Evolutionary conservation across 2,888 invertebrate genomes (phyloP), one percentile per base, ranked within the genome.

Genomic region (Drosophila mimica): DNA sequence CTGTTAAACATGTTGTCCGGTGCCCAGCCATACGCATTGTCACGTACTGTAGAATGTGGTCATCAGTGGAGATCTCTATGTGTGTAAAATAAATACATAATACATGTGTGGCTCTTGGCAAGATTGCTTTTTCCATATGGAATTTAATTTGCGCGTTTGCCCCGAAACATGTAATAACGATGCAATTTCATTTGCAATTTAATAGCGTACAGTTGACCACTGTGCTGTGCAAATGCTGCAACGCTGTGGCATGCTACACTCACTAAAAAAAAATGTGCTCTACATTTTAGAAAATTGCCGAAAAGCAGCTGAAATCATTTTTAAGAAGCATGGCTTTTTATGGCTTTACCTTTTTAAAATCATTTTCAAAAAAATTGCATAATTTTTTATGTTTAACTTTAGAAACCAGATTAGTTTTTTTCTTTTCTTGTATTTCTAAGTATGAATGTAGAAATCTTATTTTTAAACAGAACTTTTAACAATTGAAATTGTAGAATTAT

Each of bases 51-150:
- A 53, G 62, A 67, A 71, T 70, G 67, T 70, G 71, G 59, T 67
- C 76, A 75, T 79, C 68, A 71, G 56, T 15, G 63, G 40, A 80
- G 86, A 46, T 17, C 30, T 83, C 82, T 2, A 25, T 81, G 56
- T 76, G 71, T 70, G 83, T 83, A 83, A 88, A 88, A 86, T 89
- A 89, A 87, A 84, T 79, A 82, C 76, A 79, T 68, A 68, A 68
- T 67, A 67, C 38, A 34, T 60, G 64, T 76, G 71, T 49, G 81
- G 71, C 59, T 71, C 78, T 69, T 60, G 76, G 31, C 70, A 71
- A 90, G 90, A 91, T 91, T 91, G 88, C 90, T 91, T 91, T 91
- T 91, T 90, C 84, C 87, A 91, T 91, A 91, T 87, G 91, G 90
- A 91, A 91, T 91, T 91, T 91, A 91, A 91, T 91, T 91, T 91